Evolutionary conservation across 1,140 invertebrate species (phyloP), one percentile per base, ranked within the genome.

Genomic region (Drosophila rhopaloa): DNA sequence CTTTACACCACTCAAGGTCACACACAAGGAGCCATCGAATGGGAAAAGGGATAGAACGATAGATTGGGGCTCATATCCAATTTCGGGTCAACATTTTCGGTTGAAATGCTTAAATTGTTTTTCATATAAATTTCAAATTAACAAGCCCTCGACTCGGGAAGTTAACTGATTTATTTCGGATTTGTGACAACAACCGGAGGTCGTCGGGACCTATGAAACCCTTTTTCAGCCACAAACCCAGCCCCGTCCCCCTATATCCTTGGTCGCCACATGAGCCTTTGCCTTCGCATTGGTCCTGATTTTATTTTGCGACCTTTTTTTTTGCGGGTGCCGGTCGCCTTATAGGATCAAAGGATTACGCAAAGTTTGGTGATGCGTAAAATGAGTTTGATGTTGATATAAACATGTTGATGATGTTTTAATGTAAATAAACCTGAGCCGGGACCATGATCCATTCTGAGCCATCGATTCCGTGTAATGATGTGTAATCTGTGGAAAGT

Each of bases 311-410:
- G 63, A 77, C 75, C 75, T 41, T 79, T 76, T 76, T 76, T 66
- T 68, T 67, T 58, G 53, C 57, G 29, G 60, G 44, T 71, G 55
- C 53, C 62, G 56, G 81, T 70, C 72, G 47, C 59, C 76, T 71
- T 80, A 71, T 88, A 75, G 83, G 83, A 89, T 89, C 84, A 89
- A 89, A 89, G 84, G 84, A 84, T 89, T 89, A 89, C 81, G 81
- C 67, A 88, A 88, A 89, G 84, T 89, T 89, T 79, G 81, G 77
- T 89, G 84, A 89, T 89, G 84, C 84, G 84, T 84, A 89, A 89
- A 89, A 89, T 89, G 84, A 89, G 84, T 89, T 89, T 89, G 85
- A 89, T 89, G 84, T 84, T 84, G 84, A 89, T 89, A 90, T 89
- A 89, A 89, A 89, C 84, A 89, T 83, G 84, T 89, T 89, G 84